phyloP scores from a whole-genome alignment of 2,797 vertebrate genomes.

The Halcyon smyrnensis region DNA sequence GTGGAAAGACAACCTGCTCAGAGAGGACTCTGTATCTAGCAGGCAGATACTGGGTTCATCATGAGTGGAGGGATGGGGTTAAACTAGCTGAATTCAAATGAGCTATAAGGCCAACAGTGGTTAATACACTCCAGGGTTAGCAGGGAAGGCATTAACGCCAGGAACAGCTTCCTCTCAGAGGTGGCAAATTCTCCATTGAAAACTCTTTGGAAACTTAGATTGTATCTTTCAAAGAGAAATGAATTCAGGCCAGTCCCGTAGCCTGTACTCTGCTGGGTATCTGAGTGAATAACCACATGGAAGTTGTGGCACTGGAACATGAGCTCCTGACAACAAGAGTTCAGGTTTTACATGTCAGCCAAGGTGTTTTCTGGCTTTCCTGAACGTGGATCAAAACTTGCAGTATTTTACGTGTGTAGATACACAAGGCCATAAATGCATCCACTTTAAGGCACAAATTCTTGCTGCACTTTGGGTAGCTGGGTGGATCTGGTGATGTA shows the following conservation, averaged over 20 bases:
- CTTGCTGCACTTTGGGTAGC: background rate
- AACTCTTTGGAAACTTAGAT: background rate
- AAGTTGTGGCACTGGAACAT: background rate
- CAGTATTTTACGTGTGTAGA: background rate
- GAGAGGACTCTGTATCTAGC: background rate
- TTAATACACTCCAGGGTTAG: background rate
- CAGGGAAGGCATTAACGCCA: background rate
- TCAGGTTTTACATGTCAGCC: background rate
- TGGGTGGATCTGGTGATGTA: background rate
- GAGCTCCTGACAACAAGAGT: background rate
- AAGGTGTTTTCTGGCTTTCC: background rate
- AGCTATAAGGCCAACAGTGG: background rate
- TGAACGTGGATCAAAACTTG: background rate
- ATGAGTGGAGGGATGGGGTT: background rate
- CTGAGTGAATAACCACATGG: rapidly evolving
- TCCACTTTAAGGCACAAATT: background rate
- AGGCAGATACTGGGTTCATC: background rate
- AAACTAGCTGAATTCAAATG: background rate
- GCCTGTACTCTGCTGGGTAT: background rate
- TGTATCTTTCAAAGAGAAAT: background rate
- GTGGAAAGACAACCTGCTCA: background rate
- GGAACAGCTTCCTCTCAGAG: background rate
- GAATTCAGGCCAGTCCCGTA: background rate
- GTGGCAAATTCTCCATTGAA: background rate
- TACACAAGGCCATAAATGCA: background rate